These are phyloP conservation scores for Struthio camelus DNA, from an alignment of 2,113 vertebrate species.

Conservation along the genomic window DNA sequence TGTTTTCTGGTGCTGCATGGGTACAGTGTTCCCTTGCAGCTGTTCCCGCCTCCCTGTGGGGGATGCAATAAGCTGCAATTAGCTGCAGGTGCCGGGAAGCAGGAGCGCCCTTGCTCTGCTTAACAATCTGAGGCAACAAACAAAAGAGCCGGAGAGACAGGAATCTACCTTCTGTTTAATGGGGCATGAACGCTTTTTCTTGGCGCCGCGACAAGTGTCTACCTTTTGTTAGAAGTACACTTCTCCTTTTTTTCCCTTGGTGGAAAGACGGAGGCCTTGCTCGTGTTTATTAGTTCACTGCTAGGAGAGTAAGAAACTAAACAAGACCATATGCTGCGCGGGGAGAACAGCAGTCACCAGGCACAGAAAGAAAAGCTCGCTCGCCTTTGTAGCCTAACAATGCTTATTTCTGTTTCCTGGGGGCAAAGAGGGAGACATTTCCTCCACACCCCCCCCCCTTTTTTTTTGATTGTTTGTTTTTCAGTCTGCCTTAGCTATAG, in stretches of 20 bases:
- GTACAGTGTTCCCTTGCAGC: slow-evolving; percentile 54
- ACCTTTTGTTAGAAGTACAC: neutral
- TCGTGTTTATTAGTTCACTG: slow-evolving; percentile 24
- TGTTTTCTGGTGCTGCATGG: slow-evolving; percentile 41
- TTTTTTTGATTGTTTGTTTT: accelerated
- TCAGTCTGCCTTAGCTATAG: accelerated
- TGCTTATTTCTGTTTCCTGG: neutral
- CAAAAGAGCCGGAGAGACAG: slow-evolving; percentile 40
- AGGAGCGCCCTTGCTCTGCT: slow-evolving; percentile 57
- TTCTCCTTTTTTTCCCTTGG: slow-evolving; percentile 12
- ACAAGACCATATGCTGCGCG: slow-evolving; percentile 1
- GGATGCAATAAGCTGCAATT: slow-evolving; percentile 68
- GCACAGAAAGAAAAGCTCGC: neutral
- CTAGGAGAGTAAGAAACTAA: slow-evolving; percentile 13
- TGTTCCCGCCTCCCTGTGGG: slow-evolving; percentile 58
- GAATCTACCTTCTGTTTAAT: slow-evolving; percentile 42
- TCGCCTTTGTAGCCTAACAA: neutral
- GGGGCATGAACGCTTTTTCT: slow-evolving; percentile 13
- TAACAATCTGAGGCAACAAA: slow-evolving; percentile 63
- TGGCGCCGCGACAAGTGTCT: slow-evolving; percentile 5
- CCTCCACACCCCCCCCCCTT: accelerated
- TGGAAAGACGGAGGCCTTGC: slow-evolving; percentile 12
- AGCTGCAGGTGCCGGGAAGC: slow-evolving; percentile 68
- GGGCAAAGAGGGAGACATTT: neutral
- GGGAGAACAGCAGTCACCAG: neutral